Conservation (phyloP, 2,888 invertebrate genomes). For the Onchidella celtica region DNA sequence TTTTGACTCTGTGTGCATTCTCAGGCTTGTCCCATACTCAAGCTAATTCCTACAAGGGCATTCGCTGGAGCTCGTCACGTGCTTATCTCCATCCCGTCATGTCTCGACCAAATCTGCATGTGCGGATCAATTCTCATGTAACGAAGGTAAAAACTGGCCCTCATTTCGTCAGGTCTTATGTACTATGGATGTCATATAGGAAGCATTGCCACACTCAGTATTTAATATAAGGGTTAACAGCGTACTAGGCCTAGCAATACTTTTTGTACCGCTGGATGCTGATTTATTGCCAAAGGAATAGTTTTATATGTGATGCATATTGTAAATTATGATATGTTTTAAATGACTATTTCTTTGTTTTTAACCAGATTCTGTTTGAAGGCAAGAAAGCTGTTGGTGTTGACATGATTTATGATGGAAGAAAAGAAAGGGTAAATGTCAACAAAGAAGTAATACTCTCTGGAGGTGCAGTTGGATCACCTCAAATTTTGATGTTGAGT, state of each 20-base stretch:
- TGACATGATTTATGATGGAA: slow-evolving; percentile 39
- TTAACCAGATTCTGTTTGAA: slow-evolving; percentile 48
- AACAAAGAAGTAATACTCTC: slow-evolving; percentile 53
- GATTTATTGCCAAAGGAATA: too few species aligned
- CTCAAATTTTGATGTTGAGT: slow-evolving; percentile 54
- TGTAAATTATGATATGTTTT: too few species aligned
- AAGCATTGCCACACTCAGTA: too few species aligned
- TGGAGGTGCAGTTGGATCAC: slow-evolving; percentile 51
- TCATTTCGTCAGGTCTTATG: too few species aligned
- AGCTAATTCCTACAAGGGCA: slow-evolving; percentile 32
- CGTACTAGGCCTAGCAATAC: background rate
- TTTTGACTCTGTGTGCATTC: too few species aligned
- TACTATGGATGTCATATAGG: too few species aligned
- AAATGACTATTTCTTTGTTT: too few species aligned
- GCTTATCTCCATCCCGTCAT: slow-evolving; percentile 50
- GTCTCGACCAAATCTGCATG: slow-evolving; percentile 45
- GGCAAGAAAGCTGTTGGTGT: slow-evolving; percentile 49
- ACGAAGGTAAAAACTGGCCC: slow-evolving; percentile 40
- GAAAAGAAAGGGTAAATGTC: slow-evolving; percentile 27
- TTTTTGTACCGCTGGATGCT: background rate
- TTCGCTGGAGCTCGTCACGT: slow-evolving; percentile 45
- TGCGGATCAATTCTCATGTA: slow-evolving; percentile 43
- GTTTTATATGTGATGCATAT: too few species aligned
- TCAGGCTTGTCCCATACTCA: slow-evolving; percentile 45
- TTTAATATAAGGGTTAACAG: too few species aligned